phyloP scores from a whole-genome alignment of 1,140 invertebrate species.

The Listronotus bonariensis region DNA sequence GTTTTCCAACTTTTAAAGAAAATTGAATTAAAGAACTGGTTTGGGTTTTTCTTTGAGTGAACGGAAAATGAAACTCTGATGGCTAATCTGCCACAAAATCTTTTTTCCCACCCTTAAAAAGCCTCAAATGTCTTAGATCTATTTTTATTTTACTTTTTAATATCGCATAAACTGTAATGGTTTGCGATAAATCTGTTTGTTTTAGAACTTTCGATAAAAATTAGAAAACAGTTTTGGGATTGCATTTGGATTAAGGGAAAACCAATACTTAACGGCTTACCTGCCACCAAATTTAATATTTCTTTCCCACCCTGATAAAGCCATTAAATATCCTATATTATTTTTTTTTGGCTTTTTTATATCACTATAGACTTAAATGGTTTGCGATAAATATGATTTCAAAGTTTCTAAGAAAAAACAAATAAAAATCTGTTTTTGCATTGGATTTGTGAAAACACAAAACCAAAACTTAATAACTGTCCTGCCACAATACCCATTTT shows the following conservation, averaged over 20 bases:
- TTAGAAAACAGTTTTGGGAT: too few species aligned
- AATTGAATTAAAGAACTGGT: too few species aligned
- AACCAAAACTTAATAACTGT: slow-evolving; percentile 19
- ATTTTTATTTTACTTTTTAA: slow-evolving; percentile 16
- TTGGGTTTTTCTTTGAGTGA: too few species aligned
- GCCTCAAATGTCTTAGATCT: slow-evolving; percentile 25
- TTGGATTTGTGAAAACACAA: too few species aligned
- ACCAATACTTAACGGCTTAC: slow-evolving; percentile 23
- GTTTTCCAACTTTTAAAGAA: too few species aligned
- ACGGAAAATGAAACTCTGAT: neutral
- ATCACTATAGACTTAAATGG: too few species aligned
- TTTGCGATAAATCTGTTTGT: too few species aligned
- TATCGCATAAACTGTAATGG: neutral
- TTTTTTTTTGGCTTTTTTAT: slow-evolving; percentile 11
- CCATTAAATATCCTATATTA: slow-evolving; percentile 23
- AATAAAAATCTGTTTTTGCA: too few species aligned
- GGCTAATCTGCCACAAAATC: slow-evolving; percentile 29
- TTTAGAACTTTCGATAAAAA: too few species aligned
- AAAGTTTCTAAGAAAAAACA: too few species aligned
- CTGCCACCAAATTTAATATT: slow-evolving; percentile 29
- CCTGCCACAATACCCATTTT: slow-evolving; percentile 28
- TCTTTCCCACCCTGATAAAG: neutral
- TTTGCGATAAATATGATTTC: too few species aligned
- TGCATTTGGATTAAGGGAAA: too few species aligned
- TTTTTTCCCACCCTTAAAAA: neutral